Evolutionary conservation across 2,888 invertebrate genomes (phyloP).

Genomic region (Tholera decimalis): DNA sequence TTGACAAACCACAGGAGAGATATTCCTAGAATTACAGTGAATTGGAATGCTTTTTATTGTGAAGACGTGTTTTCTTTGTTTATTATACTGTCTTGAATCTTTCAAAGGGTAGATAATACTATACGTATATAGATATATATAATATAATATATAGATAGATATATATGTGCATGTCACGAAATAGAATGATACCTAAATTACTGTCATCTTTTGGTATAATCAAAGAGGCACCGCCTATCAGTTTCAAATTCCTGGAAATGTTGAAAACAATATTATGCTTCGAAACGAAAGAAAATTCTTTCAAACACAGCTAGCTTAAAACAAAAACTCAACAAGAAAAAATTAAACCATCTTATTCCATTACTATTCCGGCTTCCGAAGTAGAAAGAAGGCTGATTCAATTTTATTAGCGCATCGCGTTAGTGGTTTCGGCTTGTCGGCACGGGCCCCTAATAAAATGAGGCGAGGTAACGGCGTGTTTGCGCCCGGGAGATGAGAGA

Average conservation of each 20-base stretch:
- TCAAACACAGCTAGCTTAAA: background rate
- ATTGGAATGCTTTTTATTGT: background rate
- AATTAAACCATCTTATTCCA: conserved; percentile 55
- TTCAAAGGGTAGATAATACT: too few relatives aligned
- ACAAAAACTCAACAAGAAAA: conserved; percentile 26
- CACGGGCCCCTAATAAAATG: conserved; percentile 88
- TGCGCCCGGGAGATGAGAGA: conserved; percentile 87
- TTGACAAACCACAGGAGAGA: background rate
- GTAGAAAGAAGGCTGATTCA: conserved; percentile 74
- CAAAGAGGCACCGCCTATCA: background rate
- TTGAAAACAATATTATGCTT: background rate
- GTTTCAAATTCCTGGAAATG: background rate
- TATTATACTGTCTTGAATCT: too few relatives aligned
- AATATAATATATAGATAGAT: too few relatives aligned
- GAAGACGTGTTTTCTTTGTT: background rate
- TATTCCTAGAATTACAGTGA: background rate
- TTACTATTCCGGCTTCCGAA: conserved; percentile 64
- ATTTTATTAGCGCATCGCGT: conserved; percentile 79
- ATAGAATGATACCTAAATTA: background rate
- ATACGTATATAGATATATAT: too few relatives aligned
- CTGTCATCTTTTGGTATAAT: background rate
- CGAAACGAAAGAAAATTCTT: conserved; percentile 13
- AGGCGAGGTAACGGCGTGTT: conserved; percentile 88
- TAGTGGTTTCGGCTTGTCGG: conserved; percentile 73
- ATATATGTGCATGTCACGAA: background rate